phyloP scores from a whole-genome alignment of 2,888 invertebrate genomes.

The Scaptomyza reducta region DNA sequence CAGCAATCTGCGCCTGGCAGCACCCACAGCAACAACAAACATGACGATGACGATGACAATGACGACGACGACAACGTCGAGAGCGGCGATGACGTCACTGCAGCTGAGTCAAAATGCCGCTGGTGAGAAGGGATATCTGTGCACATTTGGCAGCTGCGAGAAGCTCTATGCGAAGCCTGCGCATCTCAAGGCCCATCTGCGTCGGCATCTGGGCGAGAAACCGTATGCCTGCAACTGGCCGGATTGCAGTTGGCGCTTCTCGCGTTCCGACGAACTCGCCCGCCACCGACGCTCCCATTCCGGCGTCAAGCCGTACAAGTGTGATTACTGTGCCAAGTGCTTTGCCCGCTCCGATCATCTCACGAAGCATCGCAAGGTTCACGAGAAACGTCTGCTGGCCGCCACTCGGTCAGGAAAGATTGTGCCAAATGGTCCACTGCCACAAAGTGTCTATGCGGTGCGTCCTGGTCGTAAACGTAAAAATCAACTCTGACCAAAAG shows the following conservation, averaged over 20 bases:
- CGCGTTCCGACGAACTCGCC: constrained; percentile 96
- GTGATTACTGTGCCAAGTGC: constrained; percentile 92
- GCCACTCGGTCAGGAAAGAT: constrained; percentile 77
- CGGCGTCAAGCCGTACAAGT: constrained; percentile 96
- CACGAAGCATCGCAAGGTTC: constrained; percentile 95
- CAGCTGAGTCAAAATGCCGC: constrained; percentile 77
- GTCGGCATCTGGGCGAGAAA: constrained; percentile 92
- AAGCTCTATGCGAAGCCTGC: constrained; percentile 95
- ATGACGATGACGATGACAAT: not conserved
- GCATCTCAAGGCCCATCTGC: constrained; percentile 94
- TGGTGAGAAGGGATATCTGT: constrained; percentile 87
- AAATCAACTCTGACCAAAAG: constrained; percentile 64
- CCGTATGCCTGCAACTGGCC: constrained; percentile 90
- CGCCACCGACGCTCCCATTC: constrained; percentile 97
- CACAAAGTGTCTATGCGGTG: constrained; percentile 79
- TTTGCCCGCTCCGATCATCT: constrained; percentile 97
- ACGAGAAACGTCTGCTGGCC: constrained; percentile 87
- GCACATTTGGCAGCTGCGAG: constrained; percentile 89
- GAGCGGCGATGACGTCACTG: constrained; percentile 39
- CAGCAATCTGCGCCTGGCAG: constrained; percentile 75
- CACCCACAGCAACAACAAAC: constrained; percentile 65
- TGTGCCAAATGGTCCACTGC: constrained; percentile 66
- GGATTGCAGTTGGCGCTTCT: constrained; percentile 96
- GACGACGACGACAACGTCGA: not conserved
- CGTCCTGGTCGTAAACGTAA: constrained; percentile 83